phyloP scores from a whole-genome alignment of 1,140 invertebrate genomes.

The Drosophila nigromelanica region DNA sequence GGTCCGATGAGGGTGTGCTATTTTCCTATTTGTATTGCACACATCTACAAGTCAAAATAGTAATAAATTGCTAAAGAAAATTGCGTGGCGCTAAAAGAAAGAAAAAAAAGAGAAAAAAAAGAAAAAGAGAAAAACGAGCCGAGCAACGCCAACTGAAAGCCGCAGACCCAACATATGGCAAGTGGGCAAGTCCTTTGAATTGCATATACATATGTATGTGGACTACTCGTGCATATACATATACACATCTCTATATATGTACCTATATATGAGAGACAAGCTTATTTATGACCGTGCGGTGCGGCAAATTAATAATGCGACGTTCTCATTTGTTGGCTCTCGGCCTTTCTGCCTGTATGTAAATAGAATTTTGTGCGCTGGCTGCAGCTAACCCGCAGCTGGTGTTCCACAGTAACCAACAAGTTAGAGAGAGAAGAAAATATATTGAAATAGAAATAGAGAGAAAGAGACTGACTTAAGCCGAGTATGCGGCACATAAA shows the following conservation, averaged over 20 bases:
- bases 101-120: background rate
- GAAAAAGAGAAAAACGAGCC: conserved; percentile 14
- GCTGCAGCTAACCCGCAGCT: conserved; percentile 60
- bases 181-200: conserved; percentile 73
- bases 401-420: conserved; percentile 10
- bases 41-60: conserved; percentile 78
- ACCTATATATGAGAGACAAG: conserved; percentile 22
- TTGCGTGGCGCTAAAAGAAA: conserved; percentile 49
- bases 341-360: conserved; percentile 24
- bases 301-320: conserved; percentile 81
- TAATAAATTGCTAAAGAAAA: conserved; percentile 77
- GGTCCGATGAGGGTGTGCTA: background rate
- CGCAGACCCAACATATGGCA: conserved; percentile 62
- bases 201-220: conserved; percentile 44
- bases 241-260: conserved; percentile 46
- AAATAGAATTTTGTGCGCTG: conserved; percentile 42
- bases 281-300: conserved; percentile 79
- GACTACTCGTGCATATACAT: background rate
- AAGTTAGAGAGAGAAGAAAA: background rate
- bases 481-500: background rate
- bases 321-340: conserved; percentile 66
- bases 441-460: background rate
- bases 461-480: background rate
- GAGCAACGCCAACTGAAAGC: conserved; percentile 34
- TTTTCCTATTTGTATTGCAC: conserved; percentile 33